These are phyloP conservation scores for Hyles euphorbiae DNA, from an alignment of 1,140 invertebrate genomes.

Conservation along the genomic window DNA sequence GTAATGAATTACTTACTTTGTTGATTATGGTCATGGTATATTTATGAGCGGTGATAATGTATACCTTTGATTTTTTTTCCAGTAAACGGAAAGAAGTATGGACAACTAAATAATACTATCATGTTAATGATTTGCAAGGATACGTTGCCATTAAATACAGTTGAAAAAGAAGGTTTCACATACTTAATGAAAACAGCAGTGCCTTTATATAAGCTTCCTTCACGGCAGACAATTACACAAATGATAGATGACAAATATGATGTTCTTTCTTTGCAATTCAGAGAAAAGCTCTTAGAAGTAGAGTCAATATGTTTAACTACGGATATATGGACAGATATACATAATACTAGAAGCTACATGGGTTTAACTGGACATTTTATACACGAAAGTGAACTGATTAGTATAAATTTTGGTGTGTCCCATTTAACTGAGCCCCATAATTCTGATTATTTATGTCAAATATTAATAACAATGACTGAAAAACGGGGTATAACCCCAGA, in stretches of 20 bases:
- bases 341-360: constrained; percentile 27
- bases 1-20: too few species aligned
- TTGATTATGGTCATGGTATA: too few species aligned
- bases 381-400: constrained; percentile 13
- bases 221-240: too few species aligned
- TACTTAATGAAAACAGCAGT: constrained; percentile 26
- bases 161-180: constrained; percentile 24
- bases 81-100: too few species aligned
- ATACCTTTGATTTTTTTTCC: too few species aligned
- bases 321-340: constrained; percentile 27
- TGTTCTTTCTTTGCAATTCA: constrained; percentile 13
- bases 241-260: too few species aligned
- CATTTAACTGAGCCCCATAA: constrained; percentile 21
- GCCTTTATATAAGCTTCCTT: constrained; percentile 10
- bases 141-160: constrained; percentile 21
- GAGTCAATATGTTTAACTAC: constrained; percentile 2
- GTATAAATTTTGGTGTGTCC: too few species aligned
- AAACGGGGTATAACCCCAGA: constrained; percentile 39
- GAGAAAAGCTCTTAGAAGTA: constrained; percentile 26
- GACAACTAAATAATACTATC: constrained; percentile 21
- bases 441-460: constrained; percentile 35
- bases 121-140: constrained; percentile 23
- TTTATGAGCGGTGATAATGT: too few species aligned
- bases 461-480: constrained; percentile 27
- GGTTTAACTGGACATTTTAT: constrained; percentile 31